Evolutionary conservation across 2,797 vertebrate genomes (phyloP).

Genomic region (Galago senegalensis): DNA sequence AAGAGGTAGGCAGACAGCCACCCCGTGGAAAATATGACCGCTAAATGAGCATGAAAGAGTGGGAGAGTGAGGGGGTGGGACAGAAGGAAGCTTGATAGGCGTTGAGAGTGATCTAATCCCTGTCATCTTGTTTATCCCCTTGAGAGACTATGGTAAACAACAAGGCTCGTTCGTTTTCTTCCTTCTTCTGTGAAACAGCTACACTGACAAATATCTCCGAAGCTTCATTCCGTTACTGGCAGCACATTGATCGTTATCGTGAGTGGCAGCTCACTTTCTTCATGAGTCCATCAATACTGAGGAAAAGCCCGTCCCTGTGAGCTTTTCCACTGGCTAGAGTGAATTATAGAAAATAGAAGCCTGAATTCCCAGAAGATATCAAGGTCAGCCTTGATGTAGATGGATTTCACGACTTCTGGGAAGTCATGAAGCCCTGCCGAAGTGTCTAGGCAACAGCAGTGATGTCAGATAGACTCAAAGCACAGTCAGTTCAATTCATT

Average conservation of each 20-base stretch:
- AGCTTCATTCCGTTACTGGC: not conserved
- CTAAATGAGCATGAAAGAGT: not conserved
- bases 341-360: conserved; percentile 21
- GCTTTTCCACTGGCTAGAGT: not conserved
- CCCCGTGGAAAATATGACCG: not conserved
- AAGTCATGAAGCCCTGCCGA: not conserved
- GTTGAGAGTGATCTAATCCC: not conserved
- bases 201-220: not conserved
- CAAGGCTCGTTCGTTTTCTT: not conserved
- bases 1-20: not conserved
- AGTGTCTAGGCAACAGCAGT: not conserved
- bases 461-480: not conserved
- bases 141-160: not conserved
- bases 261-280: not conserved
- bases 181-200: not conserved
- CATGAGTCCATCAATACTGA: not conserved
- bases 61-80: not conserved
- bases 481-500: not conserved
- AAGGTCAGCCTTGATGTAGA: not conserved
- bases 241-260: not conserved
- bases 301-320: not conserved
- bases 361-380: not conserved
- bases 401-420: not conserved
- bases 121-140: not conserved
- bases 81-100: not conserved